Base-by-base conservation (phyloP, 2,113 vertebrate genomes). In the Geothlypis trichas region DNA sequence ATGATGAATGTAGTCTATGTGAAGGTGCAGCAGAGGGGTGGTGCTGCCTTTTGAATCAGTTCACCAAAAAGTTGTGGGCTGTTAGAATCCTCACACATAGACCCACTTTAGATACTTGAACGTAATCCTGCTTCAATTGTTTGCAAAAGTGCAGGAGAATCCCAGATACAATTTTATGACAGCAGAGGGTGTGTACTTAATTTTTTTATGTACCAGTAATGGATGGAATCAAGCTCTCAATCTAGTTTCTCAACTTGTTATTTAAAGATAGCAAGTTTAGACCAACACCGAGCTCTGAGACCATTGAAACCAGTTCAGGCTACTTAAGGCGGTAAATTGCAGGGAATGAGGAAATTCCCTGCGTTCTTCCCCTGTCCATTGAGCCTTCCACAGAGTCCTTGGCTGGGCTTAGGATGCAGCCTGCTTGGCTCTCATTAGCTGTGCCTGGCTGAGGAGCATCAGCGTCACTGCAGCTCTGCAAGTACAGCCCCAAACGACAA, bases 401-500 rank as follows among this genome's bases (percentile, higher is more conserved):
- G 26, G 22, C 62, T 7, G 26, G 18, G 23, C 41, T 46, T 22
- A 49, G 62, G 37, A 42, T 11, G 13, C 49, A 82, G 59, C 5
- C 37, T 47, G 59, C 13, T 41, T n/a, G 21, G 42, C 18, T 93
- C 71, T 47, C n/a, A 79, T 47, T 26, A 51, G 37, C 27, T 23
- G 11, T 17, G 33, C 41, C 54, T 15, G 15, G 17, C 27, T 49
- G 47, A 58, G n/a, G 22, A 66, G 69, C 9, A 0, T 4, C 12
- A 55, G 12, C 22, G 21, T 21, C 49, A 31, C 6, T 33, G 33
- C 33, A 83, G 67, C 31, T 69, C 31, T 65, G 28, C 9, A 28
- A 11, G 30, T 9, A 39, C 18, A 12, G 19, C 9, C 23, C 3
- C 1, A 41, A 41, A 41, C 5, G 0, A 10, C 20, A 18, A 3